phyloP scores from a whole-genome alignment of 2,113 vertebrate species.

The Gambusia affinis region DNA sequence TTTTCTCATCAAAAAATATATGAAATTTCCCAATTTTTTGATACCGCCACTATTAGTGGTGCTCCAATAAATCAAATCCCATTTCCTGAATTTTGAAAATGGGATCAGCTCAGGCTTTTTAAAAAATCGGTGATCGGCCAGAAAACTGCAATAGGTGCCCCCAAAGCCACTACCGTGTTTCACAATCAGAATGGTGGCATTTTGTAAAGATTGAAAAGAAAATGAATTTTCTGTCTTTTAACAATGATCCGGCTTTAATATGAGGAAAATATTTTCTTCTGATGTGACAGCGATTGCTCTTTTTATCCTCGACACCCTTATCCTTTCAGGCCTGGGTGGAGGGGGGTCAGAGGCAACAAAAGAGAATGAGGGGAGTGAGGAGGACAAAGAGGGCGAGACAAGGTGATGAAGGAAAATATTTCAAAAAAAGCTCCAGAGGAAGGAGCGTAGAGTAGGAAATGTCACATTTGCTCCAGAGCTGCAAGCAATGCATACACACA shows the following conservation, averaged over 20 bases:
- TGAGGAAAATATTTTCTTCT: conserved; percentile 42
- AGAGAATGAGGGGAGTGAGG: not conserved
- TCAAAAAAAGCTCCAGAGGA: not conserved
- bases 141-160: no score
- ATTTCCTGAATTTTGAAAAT: no score
- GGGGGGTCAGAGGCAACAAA: conserved; percentile 8
- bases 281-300: conserved; percentile 7
- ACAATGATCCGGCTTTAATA: not conserved
- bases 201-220: no score
- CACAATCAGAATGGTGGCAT: not conserved
- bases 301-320: conserved; percentile 1
- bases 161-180: not conserved
- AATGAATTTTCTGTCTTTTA: no score
- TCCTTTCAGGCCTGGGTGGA: conserved; percentile 15
- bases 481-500: not conserved
- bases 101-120: no score
- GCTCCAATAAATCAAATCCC: no score
- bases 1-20: no score
- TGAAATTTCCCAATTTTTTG: no score
- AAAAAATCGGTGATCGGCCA: no score
- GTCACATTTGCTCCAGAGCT: not conserved
- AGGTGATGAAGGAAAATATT: not conserved
- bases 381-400: conserved; percentile 3
- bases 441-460: not conserved
- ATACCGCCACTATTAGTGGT: not conserved